Base-by-base conservation (phyloP, 2,888 invertebrate genomes). In the Cataglyphis livida region DNA sequence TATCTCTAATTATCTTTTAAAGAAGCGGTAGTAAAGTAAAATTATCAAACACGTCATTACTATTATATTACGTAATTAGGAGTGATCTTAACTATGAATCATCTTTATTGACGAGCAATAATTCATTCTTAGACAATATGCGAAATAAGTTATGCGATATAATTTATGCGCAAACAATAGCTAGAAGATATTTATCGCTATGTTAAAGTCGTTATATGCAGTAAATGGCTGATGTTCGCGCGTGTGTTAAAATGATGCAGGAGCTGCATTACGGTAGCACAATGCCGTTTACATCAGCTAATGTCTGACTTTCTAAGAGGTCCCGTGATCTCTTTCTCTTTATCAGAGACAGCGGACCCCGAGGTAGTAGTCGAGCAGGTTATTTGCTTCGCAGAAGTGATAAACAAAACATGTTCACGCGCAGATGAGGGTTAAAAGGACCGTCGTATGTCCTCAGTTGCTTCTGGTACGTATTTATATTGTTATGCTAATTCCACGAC, bases 401-500 rank as follows among this genome's bases (percentile, higher is more conserved):
- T 71, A 76, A 54, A 68, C 70, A 48, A 75, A 82, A 86, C 54
- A n/a, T 51, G 25, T 61, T 61, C 66, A 66, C 21, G 61, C 10
- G 57, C 68, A 70, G 51, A 57, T 74, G 44, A 65, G 68, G 71
- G 71, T 51, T 66, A 75, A 76, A 78, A 84, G 41, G 66, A 54
- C 62, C 71, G 48, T 66, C 64, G 35, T 38, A 28, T n/a, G 32
- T 32, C 32, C 21, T 32, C 28, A 68, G 59, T 66, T 66, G 76
- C 54, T 21, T 68, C 9, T 61, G 57, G 57, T 32, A 44, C 15
- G 18, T 21, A 73, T 78, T 79, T 81, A 74, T 84, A 86, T 85
- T 68, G 70, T 85, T 87, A 89, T 82, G 86, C 84, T 88, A 90
- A 88, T 88, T 87, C 10, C 62, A 41, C 73, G 57, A 84, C 87